Percentiles rank a stretch among this genome's conserved stretches.
Evolutionary conservation across 2,888 invertebrate genomes (phyloP).

Genomic region (Abrostola triplasia): DNA sequence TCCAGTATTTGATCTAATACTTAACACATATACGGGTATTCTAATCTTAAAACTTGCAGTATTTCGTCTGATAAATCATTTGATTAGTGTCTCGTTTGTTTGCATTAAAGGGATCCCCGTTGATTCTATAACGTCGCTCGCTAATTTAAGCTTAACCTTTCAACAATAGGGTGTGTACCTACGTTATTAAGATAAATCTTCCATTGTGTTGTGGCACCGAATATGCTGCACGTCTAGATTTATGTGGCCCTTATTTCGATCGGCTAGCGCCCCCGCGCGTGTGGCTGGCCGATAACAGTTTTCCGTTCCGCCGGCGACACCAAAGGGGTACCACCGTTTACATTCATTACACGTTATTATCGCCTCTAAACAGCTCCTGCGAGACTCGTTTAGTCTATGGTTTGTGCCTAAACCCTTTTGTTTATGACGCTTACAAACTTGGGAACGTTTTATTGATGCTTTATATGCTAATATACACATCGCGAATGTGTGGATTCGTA

Average conservation of each 20-base stretch:
- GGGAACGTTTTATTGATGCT: slow-evolving; percentile 40
- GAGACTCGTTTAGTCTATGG: slow-evolving; percentile 79
- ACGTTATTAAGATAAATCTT: slow-evolving; percentile 21
- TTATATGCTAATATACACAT: slow-evolving; percentile 20
- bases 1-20: too few relatives aligned
- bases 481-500: not conserved
- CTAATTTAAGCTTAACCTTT: slow-evolving; percentile 6
- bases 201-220: slow-evolving; percentile 31
- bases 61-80: too few relatives aligned
- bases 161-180: slow-evolving; percentile 19
- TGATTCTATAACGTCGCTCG: not conserved
- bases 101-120: not conserved
- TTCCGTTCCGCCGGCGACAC: slow-evolving; percentile 66
- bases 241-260: slow-evolving; percentile 58
- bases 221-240: slow-evolving; percentile 55
- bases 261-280: slow-evolving; percentile 67
- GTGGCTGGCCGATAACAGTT: slow-evolving; percentile 80
- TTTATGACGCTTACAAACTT: slow-evolving; percentile 52
- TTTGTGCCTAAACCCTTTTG: slow-evolving; percentile 56
- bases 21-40: too few relatives aligned
- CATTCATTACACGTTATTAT: slow-evolving; percentile 85
- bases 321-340: slow-evolving; percentile 71
- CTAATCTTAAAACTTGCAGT: too few relatives aligned
- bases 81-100: not conserved
- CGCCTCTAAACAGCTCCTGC: slow-evolving; percentile 79